phyloP scores from a whole-genome alignment of 2,888 invertebrate species.

The Lissocephala sabroskyi region DNA sequence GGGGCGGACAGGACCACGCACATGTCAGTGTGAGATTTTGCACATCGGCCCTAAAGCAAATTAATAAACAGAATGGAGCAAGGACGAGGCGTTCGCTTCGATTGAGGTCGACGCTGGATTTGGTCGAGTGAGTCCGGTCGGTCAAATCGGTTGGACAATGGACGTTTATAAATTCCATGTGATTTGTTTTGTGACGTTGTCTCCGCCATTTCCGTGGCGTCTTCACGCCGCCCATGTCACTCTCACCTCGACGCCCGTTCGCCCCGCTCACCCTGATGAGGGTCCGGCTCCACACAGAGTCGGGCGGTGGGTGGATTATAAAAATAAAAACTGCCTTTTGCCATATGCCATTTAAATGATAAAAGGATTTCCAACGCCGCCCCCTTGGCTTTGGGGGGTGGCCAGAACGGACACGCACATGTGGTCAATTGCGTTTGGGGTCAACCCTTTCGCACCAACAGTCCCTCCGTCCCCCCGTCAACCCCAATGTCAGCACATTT shows the following conservation, averaged over 20 bases:
- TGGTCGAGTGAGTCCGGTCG: background rate
- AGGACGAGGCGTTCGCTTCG: too few species aligned
- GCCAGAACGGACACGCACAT: slow-evolving; percentile 46
- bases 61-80: too few species aligned
- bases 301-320: slow-evolving; percentile 35
- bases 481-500: slow-evolving; percentile 59
- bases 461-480: slow-evolving; percentile 11
- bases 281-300: background rate
- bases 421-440: slow-evolving; percentile 68
- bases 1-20: too few species aligned
- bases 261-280: slow-evolving; percentile 3
- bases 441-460: slow-evolving; percentile 64
- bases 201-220: slow-evolving; percentile 50
- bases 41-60: slow-evolving; percentile 26
- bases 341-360: slow-evolving; percentile 66
- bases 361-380: slow-evolving; percentile 53
- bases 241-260: background rate
- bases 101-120: slow-evolving; percentile 6
- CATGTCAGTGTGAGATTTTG: slow-evolving; percentile 24
- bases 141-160: slow-evolving; percentile 40
- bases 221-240: slow-evolving; percentile 28
- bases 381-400: slow-evolving; percentile 10
- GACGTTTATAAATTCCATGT: slow-evolving; percentile 61
- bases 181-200: slow-evolving; percentile 47
- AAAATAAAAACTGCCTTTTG: slow-evolving; percentile 64